Base-by-base conservation (phyloP, 2,113 vertebrate genomes). In the Chrysochloris asiatica region DNA sequence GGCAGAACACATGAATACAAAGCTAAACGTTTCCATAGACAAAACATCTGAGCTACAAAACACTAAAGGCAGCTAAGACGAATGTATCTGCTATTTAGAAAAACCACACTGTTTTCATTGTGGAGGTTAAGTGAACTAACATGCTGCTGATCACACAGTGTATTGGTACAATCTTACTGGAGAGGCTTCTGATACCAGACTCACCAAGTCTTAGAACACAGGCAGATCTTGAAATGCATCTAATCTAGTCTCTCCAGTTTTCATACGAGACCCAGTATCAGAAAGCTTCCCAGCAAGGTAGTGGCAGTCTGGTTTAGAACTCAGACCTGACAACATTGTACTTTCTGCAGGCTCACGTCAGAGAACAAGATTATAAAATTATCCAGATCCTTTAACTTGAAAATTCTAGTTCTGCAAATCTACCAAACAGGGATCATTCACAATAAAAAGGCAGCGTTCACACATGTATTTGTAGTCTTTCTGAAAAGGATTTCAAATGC, bases 401-500 rank as follows among this genome's bases (percentile, higher is more conserved):
- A 43, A 61, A 78, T 75, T 79, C 52, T 36, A 50, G 54, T 47
- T 59, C 38, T n/a, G 0, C 12, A 59, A 76, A 16, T 92, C 72
- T 73, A 81, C 54, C 69, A 30, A 54, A 82, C 0, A 79, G 36
- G 11, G 82, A 65, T 85, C 59, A 84, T 36, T 1, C 36, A 33
- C 59, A 93, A 79, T 43, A 59, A 88, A 86, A 22, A 88, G n/a
- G 30, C 47, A 56, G 63, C 36, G 16, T 33, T 76, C 73, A 76
- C 16, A 76, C 12, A 75, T 72, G 38, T 61, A 84, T 81, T 89
- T 86, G 76, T 43, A 75, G n/a, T 59, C 59, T 91, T 30, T 76
- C 11, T 78, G 86, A 63, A 85, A 90, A 84, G 56, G 75, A 90
- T 41, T n/a, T 84, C 65, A 91, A 88, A 83, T 65, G 59, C 30